Conservation (phyloP, 2,888 invertebrate species). For the Microplitis manilae region DNA sequence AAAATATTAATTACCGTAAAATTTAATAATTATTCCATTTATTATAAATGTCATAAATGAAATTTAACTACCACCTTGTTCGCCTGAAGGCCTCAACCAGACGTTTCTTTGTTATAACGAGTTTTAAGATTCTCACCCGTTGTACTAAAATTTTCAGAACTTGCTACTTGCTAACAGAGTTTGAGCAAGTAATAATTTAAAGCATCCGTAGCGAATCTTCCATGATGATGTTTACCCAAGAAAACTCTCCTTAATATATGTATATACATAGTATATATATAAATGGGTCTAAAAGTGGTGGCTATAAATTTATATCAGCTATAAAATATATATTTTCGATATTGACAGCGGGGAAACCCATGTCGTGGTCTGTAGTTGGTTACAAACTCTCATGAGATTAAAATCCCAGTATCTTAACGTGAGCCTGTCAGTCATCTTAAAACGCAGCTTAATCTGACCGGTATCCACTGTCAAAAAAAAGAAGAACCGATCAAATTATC, state of each 20-base stretch:
- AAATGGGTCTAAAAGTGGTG: neutral
- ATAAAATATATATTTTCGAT: neutral
- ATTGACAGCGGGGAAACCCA: neutral
- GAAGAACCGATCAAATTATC: neutral
- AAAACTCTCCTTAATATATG: neutral
- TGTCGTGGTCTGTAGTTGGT: neutral
- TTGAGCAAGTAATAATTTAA: neutral
- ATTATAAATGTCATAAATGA: neutral
- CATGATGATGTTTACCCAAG: conserved; percentile 1
- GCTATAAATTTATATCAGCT: neutral
- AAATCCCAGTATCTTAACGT: neutral
- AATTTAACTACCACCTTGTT: neutral
- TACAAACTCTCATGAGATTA: neutral
- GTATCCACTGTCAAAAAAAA: neutral
- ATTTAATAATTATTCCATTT: neutral
- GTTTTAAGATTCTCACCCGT: neutral
- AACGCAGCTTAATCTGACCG: neutral
- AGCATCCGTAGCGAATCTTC: neutral
- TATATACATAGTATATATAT: neutral
- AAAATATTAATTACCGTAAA: neutral
- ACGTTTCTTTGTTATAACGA: neutral
- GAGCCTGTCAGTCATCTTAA: neutral
- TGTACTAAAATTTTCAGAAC: neutral
- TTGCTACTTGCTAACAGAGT: neutral
- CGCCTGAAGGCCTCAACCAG: neutral